Conservation (phyloP, 2,113 vertebrate genomes). For the Perca schrenkii region DNA sequence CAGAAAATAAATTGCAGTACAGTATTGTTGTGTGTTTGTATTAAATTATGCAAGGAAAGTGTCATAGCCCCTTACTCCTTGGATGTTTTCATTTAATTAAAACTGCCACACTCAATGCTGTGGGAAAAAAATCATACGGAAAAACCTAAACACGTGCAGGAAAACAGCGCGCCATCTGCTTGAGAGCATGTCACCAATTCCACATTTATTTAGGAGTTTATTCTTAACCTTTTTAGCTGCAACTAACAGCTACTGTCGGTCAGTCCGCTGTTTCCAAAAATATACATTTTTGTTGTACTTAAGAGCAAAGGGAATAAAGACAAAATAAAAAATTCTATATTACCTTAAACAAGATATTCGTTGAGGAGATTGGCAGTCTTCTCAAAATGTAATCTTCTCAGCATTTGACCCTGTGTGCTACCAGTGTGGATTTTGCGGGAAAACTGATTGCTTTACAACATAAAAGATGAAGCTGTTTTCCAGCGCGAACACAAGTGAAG, state of each 20-base stretch:
- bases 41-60: slow-evolving; percentile 58
- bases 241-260: neutral
- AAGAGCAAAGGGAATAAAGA: neutral
- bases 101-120: slow-evolving; percentile 12
- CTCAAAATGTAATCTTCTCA: neutral
- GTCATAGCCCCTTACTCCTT: slow-evolving; percentile 36
- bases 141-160: slow-evolving; percentile 12
- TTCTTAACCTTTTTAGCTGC: neutral
- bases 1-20: slow-evolving; percentile 54
- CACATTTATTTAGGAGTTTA: neutral
- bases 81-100: slow-evolving; percentile 69
- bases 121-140: slow-evolving; percentile 5
- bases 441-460: slow-evolving; percentile 7
- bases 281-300: too few relatives aligned
- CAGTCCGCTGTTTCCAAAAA: neutral
- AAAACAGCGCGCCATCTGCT: neutral
- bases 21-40: slow-evolving; percentile 46
- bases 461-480: neutral
- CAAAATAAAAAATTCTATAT: neutral
- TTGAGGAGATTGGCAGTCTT: neutral
- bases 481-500: neutral
- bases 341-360: neutral
- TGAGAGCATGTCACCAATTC: neutral
- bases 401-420: neutral
- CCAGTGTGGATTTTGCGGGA: neutral